These are phyloP conservation scores for Perodicticus potto DNA, from an alignment of 2,797 vertebrate species.

Conservation along the genomic window DNA sequence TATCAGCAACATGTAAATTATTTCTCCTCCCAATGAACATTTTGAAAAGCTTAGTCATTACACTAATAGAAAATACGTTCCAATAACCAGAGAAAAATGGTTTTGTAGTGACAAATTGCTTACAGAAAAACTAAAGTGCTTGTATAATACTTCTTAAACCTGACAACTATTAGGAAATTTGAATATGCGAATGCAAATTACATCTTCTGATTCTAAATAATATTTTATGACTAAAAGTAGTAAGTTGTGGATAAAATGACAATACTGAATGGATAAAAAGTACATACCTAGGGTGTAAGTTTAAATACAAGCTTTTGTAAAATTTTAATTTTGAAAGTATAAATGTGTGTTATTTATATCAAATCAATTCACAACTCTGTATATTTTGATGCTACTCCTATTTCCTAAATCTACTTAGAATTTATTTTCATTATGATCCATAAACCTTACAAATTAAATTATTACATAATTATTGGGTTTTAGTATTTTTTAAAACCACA, in stretches of 20 bases:
- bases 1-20: conserved; percentile 73
- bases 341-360: neutral
- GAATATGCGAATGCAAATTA: conserved; percentile 36
- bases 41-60: conserved; percentile 73
- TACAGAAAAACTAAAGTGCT: conserved; percentile 55
- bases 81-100: conserved; percentile 67
- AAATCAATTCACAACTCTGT: conserved; percentile 32
- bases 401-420: conserved; percentile 49
- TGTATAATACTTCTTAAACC: conserved; percentile 64
- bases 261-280: neutral
- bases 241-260: conserved; percentile 54
- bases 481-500: neutral
- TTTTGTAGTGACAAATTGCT: conserved; percentile 50
- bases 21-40: conserved; percentile 65
- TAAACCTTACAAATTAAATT: conserved; percentile 12
- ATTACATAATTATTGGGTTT: conserved; percentile 18
- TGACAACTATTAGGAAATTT: conserved; percentile 52
- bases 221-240: conserved; percentile 50
- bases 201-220: neutral
- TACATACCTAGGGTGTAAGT: neutral
- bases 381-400: conserved; percentile 16
- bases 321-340: conserved; percentile 27
- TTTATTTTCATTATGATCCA: conserved; percentile 4
- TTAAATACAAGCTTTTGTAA: conserved; percentile 40
- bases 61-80: conserved; percentile 71